Evolutionary conservation across 2,113 vertebrate species (phyloP).

Genomic region (Symphodus melops): DNA sequence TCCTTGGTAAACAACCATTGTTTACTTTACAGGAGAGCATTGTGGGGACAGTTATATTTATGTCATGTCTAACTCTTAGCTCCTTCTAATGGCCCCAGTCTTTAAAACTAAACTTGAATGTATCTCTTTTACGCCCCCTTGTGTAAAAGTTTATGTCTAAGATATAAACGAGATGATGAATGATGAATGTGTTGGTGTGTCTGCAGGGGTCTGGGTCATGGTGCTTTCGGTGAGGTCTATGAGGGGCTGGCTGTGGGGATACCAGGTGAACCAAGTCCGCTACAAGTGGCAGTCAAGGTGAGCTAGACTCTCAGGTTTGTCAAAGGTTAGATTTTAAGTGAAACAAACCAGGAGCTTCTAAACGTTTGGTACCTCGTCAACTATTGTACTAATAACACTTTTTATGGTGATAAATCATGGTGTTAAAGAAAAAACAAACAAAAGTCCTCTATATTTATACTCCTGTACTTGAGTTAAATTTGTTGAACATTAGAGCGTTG

Average conservation of each 20-base stretch:
- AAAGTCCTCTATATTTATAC: too few relatives aligned
- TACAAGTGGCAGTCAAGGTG: constrained; percentile 99
- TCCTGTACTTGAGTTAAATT: too few relatives aligned
- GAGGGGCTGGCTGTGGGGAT: constrained; percentile 95
- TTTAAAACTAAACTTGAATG: background rate
- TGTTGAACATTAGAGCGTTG: too few relatives aligned
- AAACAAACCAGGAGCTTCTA: too few relatives aligned
- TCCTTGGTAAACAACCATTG: background rate
- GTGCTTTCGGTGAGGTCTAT: constrained; percentile 98
- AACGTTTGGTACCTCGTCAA: too few relatives aligned
- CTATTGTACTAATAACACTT: too few relatives aligned
- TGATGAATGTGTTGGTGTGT: constrained; percentile 29
- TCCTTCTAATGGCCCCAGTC: background rate
- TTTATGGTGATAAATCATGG: too few relatives aligned
- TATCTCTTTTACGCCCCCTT: background rate
- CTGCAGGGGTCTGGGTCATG: constrained; percentile 94
- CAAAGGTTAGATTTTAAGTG: too few relatives aligned
- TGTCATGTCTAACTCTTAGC: background rate
- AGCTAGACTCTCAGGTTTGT: constrained; percentile 29
- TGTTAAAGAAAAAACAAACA: too few relatives aligned
- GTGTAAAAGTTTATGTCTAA: constrained; percentile 5
- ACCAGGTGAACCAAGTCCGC: constrained; percentile 91
- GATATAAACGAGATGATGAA: constrained; percentile 14
- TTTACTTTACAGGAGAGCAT: background rate
- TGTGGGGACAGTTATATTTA: background rate